Evolutionary conservation across 2,888 invertebrate genomes (phyloP).

Genomic region (Drosophila borborema): DNA sequence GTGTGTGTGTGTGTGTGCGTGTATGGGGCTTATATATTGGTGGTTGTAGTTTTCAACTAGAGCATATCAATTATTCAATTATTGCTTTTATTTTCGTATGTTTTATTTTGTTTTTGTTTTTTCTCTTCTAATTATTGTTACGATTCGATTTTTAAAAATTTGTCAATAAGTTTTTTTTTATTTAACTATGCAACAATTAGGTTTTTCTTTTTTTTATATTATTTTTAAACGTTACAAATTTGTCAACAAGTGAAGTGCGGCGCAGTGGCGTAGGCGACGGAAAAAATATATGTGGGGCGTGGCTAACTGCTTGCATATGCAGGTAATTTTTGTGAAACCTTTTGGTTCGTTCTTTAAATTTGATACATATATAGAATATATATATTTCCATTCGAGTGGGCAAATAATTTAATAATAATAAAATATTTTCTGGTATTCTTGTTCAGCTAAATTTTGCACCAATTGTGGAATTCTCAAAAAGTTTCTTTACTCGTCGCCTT

Average conservation of each 20-base stretch:
- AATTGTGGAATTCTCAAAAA: slow-evolving; percentile 24
- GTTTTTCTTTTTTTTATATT: slow-evolving; percentile 16
- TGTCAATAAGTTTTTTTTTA: slow-evolving; percentile 34
- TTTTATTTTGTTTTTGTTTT: slow-evolving; percentile 26
- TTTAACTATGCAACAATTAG: slow-evolving; percentile 77
- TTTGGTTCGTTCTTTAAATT: slow-evolving; percentile 61
- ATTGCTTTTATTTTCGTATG: slow-evolving; percentile 78
- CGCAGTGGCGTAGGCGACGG: slow-evolving; percentile 5
- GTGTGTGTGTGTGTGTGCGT: slow-evolving; percentile 20
- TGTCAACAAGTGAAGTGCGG: slow-evolving; percentile 65
- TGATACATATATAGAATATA: neutral
- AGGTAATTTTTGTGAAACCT: slow-evolving; percentile 82
- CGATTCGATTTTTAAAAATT: slow-evolving; percentile 74
- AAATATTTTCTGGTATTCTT: slow-evolving; percentile 31
- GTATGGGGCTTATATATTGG: slow-evolving; percentile 24
- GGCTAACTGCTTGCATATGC: slow-evolving; percentile 58
- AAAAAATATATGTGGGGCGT: neutral
- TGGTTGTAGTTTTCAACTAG: slow-evolving; percentile 74
- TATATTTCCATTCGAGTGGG: slow-evolving; percentile 48
- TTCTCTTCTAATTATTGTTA: slow-evolving; percentile 74
- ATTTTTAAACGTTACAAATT: slow-evolving; percentile 60
- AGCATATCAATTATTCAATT: slow-evolving; percentile 73
- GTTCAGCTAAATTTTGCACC: slow-evolving; percentile 42
- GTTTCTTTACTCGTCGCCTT: slow-evolving; percentile 31
- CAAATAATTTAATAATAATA: slow-evolving; percentile 41